phyloP scores from a whole-genome alignment of 2,797 vertebrate genomes.

The Coregonus sp. region DNA sequence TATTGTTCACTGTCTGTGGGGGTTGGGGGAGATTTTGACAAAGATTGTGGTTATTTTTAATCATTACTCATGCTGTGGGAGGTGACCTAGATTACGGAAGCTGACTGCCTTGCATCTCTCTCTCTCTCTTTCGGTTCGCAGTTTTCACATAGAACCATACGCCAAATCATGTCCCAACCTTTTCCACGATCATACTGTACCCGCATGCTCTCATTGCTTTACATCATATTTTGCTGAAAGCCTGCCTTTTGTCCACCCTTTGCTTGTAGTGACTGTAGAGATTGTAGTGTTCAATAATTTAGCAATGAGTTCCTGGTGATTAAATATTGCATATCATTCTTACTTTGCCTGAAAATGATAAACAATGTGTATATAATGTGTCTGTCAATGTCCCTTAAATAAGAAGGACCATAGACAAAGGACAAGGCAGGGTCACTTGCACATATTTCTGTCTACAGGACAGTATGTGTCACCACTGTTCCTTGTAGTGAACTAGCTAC shows the following conservation, averaged over 20 bases:
- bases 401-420: background rate
- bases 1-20: slow-evolving; percentile 51
- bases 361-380: no score
- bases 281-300: background rate
- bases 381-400: background rate
- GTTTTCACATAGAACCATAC: slow-evolving; percentile 5
- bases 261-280: background rate
- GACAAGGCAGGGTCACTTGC: background rate
- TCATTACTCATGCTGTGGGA: slow-evolving; percentile 51
- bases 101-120: slow-evolving; percentile 33
- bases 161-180: slow-evolving; percentile 44
- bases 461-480: background rate
- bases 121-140: slow-evolving; percentile 13
- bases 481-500: background rate
- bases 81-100: slow-evolving; percentile 63
- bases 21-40: slow-evolving; percentile 60
- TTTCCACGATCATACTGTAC: slow-evolving; percentile 47
- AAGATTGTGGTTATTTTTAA: slow-evolving; percentile 64
- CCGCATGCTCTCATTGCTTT: slow-evolving; percentile 24
- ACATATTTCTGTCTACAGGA: background rate
- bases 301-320: background rate
- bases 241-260: no score
- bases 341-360: background rate
- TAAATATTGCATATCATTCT: background rate
- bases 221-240: background rate